Evolutionary conservation across 2,797 vertebrate species (phyloP).

Genomic region (Parotocinclus haroldoi): DNA sequence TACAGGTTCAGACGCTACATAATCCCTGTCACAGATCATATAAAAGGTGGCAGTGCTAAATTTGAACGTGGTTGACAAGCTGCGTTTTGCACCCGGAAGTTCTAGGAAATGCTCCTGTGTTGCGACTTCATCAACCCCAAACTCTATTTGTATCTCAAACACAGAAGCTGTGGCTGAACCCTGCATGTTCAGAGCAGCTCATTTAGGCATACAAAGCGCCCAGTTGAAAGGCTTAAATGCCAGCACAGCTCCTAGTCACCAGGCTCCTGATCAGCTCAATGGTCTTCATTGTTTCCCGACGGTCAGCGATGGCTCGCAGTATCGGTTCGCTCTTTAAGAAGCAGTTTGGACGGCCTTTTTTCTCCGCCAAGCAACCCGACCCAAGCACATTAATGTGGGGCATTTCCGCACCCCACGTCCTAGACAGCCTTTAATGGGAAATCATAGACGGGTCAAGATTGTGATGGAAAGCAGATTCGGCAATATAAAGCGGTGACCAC

Average conservation of each 20-base stretch:
- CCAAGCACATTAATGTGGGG: slow-evolving; percentile 45
- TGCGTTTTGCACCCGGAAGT: not conserved
- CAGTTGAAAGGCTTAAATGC: slow-evolving; percentile 69
- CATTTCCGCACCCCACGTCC: slow-evolving; percentile 59
- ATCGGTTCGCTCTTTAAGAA: slow-evolving; percentile 68
- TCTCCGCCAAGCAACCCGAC: slow-evolving; percentile 64
- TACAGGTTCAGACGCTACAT: too few relatives aligned
- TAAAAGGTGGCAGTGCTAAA: too few relatives aligned
- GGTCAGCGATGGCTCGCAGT: slow-evolving; percentile 68
- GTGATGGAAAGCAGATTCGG: slow-evolving; percentile 22
- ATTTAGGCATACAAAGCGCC: slow-evolving; percentile 68
- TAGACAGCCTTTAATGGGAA: slow-evolving; percentile 41
- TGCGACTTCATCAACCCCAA: slow-evolving; percentile 1
- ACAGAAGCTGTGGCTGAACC: slow-evolving; percentile 43
- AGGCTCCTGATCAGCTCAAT: slow-evolving; percentile 66
- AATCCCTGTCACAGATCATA: too few relatives aligned
- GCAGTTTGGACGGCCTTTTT: slow-evolving; percentile 63
- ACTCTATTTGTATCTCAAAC: not conserved
- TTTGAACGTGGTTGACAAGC: too few relatives aligned
- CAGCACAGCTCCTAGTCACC: slow-evolving; percentile 63
- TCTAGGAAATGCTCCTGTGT: not conserved
- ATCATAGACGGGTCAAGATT: slow-evolving; percentile 32
- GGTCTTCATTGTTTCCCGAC: slow-evolving; percentile 70
- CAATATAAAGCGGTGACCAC: not conserved
- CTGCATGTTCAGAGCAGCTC: slow-evolving; percentile 57